Conservation (phyloP, 2,113 vertebrate species). For the Podarcis muralis region DNA sequence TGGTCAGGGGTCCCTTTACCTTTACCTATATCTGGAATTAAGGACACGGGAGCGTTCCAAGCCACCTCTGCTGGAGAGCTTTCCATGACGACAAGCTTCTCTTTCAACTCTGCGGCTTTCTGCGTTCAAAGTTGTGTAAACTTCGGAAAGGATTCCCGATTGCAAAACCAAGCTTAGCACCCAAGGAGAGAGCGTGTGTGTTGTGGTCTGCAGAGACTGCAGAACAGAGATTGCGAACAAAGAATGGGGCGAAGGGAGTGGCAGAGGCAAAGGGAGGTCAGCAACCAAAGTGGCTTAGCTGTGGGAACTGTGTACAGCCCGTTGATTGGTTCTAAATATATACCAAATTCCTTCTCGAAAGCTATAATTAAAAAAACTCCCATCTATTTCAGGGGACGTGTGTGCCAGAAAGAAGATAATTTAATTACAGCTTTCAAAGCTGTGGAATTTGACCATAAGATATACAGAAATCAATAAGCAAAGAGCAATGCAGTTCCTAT, state of each 20-base stretch:
- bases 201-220: neutral
- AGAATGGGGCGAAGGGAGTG: no score
- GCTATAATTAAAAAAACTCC: constrained; percentile 53
- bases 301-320: constrained; percentile 6
- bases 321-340: constrained; percentile 12
- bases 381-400: constrained; percentile 7
- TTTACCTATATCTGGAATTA: no score
- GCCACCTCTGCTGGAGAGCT: neutral
- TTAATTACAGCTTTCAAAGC: constrained; percentile 17
- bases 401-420: neutral
- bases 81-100: neutral
- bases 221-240: neutral
- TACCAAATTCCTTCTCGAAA: constrained; percentile 62
- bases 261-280: neutral
- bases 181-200: neutral
- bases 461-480: neutral
- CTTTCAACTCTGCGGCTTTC: neutral
- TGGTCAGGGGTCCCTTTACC: no score
- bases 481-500: neutral
- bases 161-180: neutral
- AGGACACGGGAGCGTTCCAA: neutral
- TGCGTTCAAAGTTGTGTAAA: no score
- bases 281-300: neutral
- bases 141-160: neutral
- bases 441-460: constrained; percentile 6